Evolutionary conservation across 2,797 vertebrate genomes (phyloP).

Genomic region (Presbytis comata): DNA sequence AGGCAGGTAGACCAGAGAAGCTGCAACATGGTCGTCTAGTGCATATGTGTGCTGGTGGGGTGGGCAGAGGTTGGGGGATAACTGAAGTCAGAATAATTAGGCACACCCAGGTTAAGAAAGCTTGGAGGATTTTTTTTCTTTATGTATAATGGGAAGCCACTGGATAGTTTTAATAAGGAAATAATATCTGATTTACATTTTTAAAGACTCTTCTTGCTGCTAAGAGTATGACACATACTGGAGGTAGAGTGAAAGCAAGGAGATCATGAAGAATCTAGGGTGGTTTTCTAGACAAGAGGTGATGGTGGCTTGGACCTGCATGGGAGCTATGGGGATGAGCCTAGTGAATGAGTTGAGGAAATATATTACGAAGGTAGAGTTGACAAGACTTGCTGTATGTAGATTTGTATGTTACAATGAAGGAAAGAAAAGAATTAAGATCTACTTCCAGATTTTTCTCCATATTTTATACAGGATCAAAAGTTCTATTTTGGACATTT

Average conservation of each 20-base stretch:
- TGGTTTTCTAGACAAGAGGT: not conserved
- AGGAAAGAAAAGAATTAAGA: not conserved
- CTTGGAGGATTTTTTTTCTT: not conserved
- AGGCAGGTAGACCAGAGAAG: not conserved
- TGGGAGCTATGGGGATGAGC: too few species aligned
- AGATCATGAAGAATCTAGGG: not conserved
- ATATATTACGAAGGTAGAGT: accelerated
- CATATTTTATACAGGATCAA: not conserved
- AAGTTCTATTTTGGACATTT: not conserved
- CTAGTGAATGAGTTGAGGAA: not conserved
- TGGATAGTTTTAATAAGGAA: not conserved
- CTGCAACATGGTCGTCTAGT: accelerated
- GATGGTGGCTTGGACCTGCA: not conserved
- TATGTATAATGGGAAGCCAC: not conserved
- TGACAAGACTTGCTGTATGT: not conserved
- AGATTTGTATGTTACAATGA: not conserved
- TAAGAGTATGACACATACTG: not conserved
- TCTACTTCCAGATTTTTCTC: not conserved
- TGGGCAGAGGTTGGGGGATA: accelerated
- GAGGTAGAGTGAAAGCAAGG: not conserved
- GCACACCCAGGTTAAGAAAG: not conserved
- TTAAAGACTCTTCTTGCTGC: not conserved
- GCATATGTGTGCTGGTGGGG: accelerated
- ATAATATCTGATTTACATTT: not conserved
- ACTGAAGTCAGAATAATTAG: not conserved